Conservation (phyloP, 1,140 invertebrate species). For the Venustaconcha ellipsiformis region DNA sequence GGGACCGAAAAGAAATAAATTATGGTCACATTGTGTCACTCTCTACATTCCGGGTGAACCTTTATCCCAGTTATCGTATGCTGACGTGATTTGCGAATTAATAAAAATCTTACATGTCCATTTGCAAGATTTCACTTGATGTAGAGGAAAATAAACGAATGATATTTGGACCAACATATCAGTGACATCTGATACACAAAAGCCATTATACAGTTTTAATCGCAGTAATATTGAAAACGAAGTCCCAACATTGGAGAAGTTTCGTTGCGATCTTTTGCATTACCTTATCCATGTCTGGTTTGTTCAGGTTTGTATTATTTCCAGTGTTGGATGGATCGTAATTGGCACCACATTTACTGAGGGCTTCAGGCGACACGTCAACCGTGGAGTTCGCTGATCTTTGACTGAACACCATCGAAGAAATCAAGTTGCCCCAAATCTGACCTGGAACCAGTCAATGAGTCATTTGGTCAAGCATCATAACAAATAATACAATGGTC, state of each 20-base stretch:
- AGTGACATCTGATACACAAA: not conserved
- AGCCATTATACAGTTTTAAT: not conserved
- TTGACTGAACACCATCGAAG: slow-evolving; percentile 84
- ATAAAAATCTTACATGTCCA: too few relatives aligned
- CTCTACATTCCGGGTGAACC: too few relatives aligned
- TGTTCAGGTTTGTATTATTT: slow-evolving; percentile 43
- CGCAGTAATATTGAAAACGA: not conserved
- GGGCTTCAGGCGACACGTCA: slow-evolving; percentile 17
- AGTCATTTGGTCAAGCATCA: not conserved
- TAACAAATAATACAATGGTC: not conserved
- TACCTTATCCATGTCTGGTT: slow-evolving; percentile 43
- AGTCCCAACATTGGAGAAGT: not conserved
- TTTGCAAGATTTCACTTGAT: too few relatives aligned
- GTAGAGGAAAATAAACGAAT: not conserved
- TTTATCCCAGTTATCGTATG: too few relatives aligned
- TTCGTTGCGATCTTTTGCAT: too few relatives aligned
- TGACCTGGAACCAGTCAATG: slow-evolving; percentile 21
- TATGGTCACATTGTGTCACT: too few relatives aligned
- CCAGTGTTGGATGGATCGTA: slow-evolving; percentile 74
- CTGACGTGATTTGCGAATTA: too few relatives aligned
- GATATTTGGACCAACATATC: not conserved
- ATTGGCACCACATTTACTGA: slow-evolving; percentile 79
- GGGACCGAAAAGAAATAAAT: too few relatives aligned
- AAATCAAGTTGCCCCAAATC: slow-evolving; percentile 91
- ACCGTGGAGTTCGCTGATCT: slow-evolving; percentile 25